Evolutionary conservation across 1,140 invertebrate species (phyloP).

Genomic region (Plodia interpunctella): DNA sequence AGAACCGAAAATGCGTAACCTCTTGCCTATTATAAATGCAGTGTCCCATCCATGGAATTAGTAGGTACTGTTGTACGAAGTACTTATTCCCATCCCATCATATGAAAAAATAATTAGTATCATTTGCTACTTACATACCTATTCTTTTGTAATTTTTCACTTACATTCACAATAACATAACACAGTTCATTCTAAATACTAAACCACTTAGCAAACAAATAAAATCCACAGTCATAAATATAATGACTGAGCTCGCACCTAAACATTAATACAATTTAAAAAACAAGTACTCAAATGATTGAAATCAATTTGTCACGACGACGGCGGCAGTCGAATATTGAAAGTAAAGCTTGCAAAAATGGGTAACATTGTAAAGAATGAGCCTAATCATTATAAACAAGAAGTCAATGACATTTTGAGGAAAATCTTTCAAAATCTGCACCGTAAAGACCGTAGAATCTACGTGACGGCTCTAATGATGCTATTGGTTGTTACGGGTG

Average conservation of each 20-base stretch:
- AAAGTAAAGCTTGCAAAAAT: background rate
- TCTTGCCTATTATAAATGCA: no score
- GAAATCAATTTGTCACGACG: background rate
- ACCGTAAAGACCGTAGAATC: slow-evolving; percentile 54
- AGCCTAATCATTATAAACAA: slow-evolving; percentile 29
- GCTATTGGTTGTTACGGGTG: slow-evolving; percentile 29
- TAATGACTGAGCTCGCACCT: background rate
- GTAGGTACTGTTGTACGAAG: no score
- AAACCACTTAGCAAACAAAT: no score
- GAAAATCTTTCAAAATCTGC: slow-evolving; percentile 48
- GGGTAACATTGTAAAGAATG: slow-evolving; percentile 11
- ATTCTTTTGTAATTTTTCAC: no score
- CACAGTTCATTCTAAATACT: no score
- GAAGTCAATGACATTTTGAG: slow-evolving; percentile 60
- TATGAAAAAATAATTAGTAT: no score
- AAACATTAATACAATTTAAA: no score
- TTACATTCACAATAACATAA: no score
- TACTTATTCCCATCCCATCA: no score
- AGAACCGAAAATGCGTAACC: no score
- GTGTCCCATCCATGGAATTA: no score
- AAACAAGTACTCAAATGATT: background rate
- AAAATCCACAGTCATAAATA: background rate
- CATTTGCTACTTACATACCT: no score
- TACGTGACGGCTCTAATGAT: slow-evolving; percentile 50
- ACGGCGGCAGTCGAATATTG: background rate